Evolutionary conservation across 2,797 vertebrate genomes (phyloP).

Genomic region (Anniella stebbinsi): DNA sequence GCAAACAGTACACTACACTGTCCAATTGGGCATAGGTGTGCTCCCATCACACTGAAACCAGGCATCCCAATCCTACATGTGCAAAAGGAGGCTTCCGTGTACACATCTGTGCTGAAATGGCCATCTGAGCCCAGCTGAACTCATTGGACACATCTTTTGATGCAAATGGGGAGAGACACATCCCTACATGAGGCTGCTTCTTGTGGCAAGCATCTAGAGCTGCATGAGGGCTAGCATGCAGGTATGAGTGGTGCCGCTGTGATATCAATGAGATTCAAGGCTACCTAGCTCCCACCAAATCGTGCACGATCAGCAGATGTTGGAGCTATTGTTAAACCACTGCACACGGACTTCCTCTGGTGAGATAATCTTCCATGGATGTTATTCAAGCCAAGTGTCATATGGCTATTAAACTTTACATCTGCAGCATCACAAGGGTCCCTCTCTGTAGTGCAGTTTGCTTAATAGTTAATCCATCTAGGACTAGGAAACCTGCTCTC

Average conservation of each 20-base stretch:
- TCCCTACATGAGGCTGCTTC: background rate
- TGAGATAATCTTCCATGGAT: background rate
- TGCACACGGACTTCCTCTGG: background rate
- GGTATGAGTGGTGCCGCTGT: background rate
- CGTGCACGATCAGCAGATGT: too few species aligned
- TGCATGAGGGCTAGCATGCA: background rate
- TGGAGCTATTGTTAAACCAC: background rate
- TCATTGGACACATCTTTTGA: background rate
- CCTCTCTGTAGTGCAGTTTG: background rate
- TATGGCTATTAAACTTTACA: background rate
- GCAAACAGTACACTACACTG: background rate
- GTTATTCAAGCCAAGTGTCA: background rate
- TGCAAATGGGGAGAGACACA: background rate
- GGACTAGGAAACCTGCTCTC: background rate
- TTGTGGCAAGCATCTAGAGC: background rate
- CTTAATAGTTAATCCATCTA: background rate
- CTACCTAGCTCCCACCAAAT: background rate
- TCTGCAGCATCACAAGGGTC: background rate
- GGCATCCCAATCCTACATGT: background rate
- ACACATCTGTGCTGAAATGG: background rate
- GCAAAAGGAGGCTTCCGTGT: background rate
- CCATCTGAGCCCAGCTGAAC: background rate
- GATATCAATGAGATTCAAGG: background rate
- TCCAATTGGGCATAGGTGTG: background rate
- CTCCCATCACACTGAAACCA: background rate